A percentile compares a stretch with the other conserved stretches of the same genome.
phyloP scores from a whole-genome alignment of 2,888 invertebrate species.

The Mantis religiosa region DNA sequence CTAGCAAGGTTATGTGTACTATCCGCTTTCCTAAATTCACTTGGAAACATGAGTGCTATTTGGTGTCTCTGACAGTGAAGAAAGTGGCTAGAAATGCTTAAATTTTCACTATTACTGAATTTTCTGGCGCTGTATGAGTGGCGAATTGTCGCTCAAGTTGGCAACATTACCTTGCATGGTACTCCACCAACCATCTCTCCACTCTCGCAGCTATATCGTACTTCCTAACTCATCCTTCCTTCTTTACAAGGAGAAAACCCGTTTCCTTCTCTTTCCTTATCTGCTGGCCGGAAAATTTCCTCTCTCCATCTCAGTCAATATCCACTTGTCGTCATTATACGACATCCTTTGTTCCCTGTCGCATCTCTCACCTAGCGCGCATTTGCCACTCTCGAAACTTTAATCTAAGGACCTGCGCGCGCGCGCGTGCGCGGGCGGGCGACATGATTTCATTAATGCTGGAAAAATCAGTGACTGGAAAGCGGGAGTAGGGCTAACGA shows the following conservation, averaged over 20 bases:
- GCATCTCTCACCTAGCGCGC: neutral
- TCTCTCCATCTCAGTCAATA: neutral
- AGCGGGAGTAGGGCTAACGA: too few relatives aligned
- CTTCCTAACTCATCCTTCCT: neutral
- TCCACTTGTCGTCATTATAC: neutral
- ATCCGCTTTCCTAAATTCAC: too few relatives aligned
- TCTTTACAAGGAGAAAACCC: neutral
- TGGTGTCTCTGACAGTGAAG: too few relatives aligned
- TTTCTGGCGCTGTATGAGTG: too few relatives aligned
- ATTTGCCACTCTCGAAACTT: neutral
- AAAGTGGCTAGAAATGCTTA: too few relatives aligned
- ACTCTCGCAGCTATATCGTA: neutral
- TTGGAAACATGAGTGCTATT: too few relatives aligned
- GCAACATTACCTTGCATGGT: neutral
- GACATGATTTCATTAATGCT: constrained; percentile 5
- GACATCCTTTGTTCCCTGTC: neutral
- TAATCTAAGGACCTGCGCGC: neutral
- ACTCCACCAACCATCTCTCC: neutral
- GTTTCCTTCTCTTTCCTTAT: neutral
- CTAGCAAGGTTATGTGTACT: too few relatives aligned
- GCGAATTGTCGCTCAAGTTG: too few relatives aligned
- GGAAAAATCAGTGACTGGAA: neutral
- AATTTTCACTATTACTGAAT: too few relatives aligned
- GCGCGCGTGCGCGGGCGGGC: too few relatives aligned
- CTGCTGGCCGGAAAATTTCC: neutral